Percentiles rank a stretch among this genome's conserved stretches.
These are phyloP conservation scores for Sylvia borin DNA, from an alignment of 2,797 vertebrate genomes.

Conservation along the genomic window DNA sequence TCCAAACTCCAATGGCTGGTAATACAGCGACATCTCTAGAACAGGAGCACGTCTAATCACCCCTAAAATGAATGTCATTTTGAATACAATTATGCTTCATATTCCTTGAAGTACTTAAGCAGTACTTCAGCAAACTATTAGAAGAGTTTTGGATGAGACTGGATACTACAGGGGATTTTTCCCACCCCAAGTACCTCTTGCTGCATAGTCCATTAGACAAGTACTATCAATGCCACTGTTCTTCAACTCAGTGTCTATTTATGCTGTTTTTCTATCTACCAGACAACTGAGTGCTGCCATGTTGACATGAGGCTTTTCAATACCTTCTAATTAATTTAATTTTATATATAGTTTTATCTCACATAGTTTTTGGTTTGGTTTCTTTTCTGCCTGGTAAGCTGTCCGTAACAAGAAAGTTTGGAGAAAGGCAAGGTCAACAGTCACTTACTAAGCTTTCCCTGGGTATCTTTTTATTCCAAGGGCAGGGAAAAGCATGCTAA, in stretches of 20 bases:
- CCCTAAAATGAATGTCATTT: accelerated
- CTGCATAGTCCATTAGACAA: background rate
- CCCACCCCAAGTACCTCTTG: background rate
- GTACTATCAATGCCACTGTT: background rate
- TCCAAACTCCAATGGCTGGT: background rate
- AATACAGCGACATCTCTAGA: background rate
- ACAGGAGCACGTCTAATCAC: background rate
- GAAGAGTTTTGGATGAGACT: background rate
- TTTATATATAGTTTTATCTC: background rate
- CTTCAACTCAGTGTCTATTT: background rate
- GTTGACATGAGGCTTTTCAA: background rate
- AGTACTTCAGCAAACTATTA: background rate
- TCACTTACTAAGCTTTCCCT: background rate
- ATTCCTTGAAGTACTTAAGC: background rate
- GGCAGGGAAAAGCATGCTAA: background rate
- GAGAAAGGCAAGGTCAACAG: background rate
- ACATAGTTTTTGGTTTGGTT: background rate
- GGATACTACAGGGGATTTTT: background rate
- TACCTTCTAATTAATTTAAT: background rate
- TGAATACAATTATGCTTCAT: background rate
- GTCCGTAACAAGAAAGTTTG: background rate
- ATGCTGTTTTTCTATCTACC: background rate
- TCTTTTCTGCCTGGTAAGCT: background rate
- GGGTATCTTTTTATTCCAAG: background rate
- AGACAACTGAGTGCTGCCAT: background rate